Evolutionary conservation across 2,888 invertebrate species (phyloP).

Genomic region (Drosophila mimetica): DNA sequence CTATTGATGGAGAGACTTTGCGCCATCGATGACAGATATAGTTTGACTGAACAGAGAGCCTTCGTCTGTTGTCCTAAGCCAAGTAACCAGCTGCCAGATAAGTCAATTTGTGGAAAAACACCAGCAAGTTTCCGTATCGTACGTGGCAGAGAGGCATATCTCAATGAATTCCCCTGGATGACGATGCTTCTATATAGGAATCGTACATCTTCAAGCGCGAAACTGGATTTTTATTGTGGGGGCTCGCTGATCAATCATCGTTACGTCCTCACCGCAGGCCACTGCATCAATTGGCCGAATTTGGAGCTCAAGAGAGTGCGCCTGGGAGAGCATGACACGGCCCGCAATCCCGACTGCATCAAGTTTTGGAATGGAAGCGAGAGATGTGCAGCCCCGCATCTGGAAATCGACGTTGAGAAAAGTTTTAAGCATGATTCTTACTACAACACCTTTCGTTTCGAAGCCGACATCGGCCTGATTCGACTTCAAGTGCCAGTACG

Average conservation of each 20-base stretch:
- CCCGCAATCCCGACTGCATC: not conserved
- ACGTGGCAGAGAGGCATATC: not conserved
- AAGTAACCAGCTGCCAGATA: not conserved
- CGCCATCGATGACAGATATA: too few species aligned
- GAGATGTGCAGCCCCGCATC: not conserved
- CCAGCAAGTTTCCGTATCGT: not conserved
- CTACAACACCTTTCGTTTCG: not conserved
- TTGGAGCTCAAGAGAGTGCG: not conserved
- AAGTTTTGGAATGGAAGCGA: not conserved
- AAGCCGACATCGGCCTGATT: constrained; percentile 8
- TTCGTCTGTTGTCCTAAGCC: not conserved
- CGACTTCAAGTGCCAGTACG: not conserved
- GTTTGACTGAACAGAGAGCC: too few species aligned
- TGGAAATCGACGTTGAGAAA: not conserved
- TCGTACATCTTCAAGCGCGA: fast-evolving
- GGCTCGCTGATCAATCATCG: not conserved
- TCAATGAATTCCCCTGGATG: not conserved
- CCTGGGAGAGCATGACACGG: not conserved
- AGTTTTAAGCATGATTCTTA: not conserved
- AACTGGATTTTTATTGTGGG: not conserved
- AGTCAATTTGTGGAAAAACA: not conserved
- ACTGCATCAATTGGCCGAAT: too few species aligned
- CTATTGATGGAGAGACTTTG: too few species aligned
- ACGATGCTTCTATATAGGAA: not conserved
- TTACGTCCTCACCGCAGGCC: constrained; percentile 12